phyloP scores from a whole-genome alignment of 2,888 invertebrate species.

The Diogma glabrata region DNA sequence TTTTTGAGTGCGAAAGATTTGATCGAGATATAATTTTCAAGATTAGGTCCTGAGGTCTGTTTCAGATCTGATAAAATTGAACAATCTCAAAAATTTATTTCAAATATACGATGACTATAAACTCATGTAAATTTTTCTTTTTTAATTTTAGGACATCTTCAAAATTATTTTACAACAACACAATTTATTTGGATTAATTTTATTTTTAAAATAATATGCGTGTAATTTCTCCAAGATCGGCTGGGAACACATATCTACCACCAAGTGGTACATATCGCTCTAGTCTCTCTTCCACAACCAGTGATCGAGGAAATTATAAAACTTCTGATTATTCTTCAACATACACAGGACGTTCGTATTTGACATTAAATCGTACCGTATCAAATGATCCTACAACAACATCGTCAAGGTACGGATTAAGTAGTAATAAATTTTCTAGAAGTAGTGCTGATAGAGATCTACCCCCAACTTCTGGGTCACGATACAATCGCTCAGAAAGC shows the following conservation, averaged over 20 bases:
- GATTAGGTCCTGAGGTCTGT: too few relatives aligned
- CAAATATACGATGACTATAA: too few relatives aligned
- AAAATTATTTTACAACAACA: too few relatives aligned
- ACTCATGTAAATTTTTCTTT: too few relatives aligned
- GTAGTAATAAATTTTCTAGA: slow-evolving; percentile 23
- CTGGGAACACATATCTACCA: slow-evolving; percentile 34
- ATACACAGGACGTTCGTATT: slow-evolving; percentile 27
- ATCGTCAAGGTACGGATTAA: slow-evolving; percentile 37
- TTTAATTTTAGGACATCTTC: too few relatives aligned
- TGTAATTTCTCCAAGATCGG: slow-evolving; percentile 35
- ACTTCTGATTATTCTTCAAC: slow-evolving; percentile 21
- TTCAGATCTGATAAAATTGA: too few relatives aligned
- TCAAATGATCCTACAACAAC: slow-evolving; percentile 26
- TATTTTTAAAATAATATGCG: slow-evolving; percentile 36
- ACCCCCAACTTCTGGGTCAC: slow-evolving; percentile 10
- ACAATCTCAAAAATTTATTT: too few relatives aligned
- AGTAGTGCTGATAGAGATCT: slow-evolving; percentile 16
- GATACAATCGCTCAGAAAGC: slow-evolving; percentile 14
- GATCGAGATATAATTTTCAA: too few relatives aligned
- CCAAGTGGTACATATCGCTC: slow-evolving; percentile 24
- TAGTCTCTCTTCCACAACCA: slow-evolving; percentile 22
- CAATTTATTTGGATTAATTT: too few relatives aligned
- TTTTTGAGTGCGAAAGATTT: too few relatives aligned
- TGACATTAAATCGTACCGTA: slow-evolving; percentile 19
- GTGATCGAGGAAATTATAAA: slow-evolving; percentile 18